Conservation (phyloP, 2,797 vertebrate species). For the Lophius americanus region DNA sequence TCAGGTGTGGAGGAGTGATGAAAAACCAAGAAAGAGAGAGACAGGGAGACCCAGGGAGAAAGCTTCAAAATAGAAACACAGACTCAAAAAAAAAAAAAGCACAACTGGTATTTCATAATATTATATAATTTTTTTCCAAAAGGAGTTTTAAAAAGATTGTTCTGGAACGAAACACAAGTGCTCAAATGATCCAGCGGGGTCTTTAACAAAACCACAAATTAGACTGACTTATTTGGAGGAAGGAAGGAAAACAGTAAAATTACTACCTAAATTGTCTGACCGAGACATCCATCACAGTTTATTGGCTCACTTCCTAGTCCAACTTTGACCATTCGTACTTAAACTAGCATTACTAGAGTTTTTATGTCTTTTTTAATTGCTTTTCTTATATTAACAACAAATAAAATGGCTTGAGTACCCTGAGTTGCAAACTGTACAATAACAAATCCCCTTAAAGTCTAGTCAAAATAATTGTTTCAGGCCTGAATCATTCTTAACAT, state of each 20-base stretch:
- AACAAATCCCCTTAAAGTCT: no score
- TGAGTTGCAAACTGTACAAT: no score
- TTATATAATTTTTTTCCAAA: not conserved
- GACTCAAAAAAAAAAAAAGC: slow-evolving; percentile 13
- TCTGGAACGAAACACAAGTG: not conserved
- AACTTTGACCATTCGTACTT: not conserved
- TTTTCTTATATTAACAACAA: no score
- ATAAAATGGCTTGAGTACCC: no score
- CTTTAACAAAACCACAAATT: not conserved
- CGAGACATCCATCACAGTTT: not conserved
- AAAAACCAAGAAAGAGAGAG: not conserved
- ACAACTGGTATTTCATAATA: not conserved
- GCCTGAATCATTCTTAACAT: no score
- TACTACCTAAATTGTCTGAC: no score
- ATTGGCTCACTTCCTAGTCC: not conserved
- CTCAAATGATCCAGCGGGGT: not conserved
- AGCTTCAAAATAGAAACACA: slow-evolving; percentile 11
- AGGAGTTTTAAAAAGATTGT: not conserved
- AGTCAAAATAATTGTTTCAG: no score
- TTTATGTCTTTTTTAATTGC: no score
- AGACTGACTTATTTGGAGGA: not conserved
- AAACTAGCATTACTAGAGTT: no score
- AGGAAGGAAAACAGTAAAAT: not conserved
- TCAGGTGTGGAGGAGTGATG: slow-evolving; percentile 23
- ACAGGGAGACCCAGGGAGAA: not conserved